Evolutionary conservation across 2,113 vertebrate genomes (phyloP).

Genomic region (Bolborhynchus lineola): DNA sequence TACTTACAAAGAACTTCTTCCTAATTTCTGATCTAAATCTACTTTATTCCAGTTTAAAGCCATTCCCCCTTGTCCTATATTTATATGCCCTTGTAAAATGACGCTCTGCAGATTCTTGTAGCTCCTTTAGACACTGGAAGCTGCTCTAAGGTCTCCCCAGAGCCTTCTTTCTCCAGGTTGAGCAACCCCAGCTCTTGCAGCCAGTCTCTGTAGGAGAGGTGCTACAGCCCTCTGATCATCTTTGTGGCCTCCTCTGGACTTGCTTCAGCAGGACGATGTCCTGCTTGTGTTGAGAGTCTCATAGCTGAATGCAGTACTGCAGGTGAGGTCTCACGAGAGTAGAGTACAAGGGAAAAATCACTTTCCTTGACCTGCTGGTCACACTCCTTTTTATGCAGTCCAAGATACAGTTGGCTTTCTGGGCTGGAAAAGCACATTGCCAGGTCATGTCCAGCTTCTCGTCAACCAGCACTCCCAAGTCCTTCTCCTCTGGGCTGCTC

Average conservation of each 20-base stretch:
- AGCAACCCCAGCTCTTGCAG: not conserved
- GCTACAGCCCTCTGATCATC: not conserved
- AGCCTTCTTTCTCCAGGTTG: not conserved
- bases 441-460: not conserved
- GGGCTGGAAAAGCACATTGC: not conserved
- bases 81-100: not conserved
- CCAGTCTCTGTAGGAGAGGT: not conserved
- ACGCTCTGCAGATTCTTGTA: not conserved
- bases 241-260: not conserved
- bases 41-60: not conserved
- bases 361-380: not conserved
- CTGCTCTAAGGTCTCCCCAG: not conserved
- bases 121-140: not conserved
- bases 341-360: not conserved
- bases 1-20: not conserved
- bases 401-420: not conserved
- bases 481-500: not conserved
- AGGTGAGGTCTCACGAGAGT: not conserved
- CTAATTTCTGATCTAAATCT: not conserved
- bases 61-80: not conserved
- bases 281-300: not conserved
- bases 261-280: not conserved
- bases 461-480: not conserved
- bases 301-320: not conserved
- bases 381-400: not conserved